A percentile compares a stretch with the other conserved stretches of the same genome.
Evolutionary conservation across 2,888 invertebrate genomes (phyloP).

Genomic region (Mantis religiosa): DNA sequence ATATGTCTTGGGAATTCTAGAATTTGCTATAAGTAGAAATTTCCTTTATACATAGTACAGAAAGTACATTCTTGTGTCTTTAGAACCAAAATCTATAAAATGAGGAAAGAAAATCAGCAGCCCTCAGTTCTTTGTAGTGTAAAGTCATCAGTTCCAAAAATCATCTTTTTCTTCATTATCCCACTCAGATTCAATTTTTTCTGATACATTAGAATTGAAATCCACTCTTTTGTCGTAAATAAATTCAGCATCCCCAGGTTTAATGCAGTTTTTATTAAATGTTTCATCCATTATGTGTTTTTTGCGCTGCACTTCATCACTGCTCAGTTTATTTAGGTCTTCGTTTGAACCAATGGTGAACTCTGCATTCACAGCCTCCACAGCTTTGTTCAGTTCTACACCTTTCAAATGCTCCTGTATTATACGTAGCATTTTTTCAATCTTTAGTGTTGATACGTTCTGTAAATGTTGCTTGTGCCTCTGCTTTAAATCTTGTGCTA

Average conservation of each 20-base stretch:
- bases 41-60: too few relatives aligned
- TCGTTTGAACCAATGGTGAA: constrained; percentile 46
- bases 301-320: constrained; percentile 43
- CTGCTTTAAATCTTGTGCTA: constrained; percentile 42
- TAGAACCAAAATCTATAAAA: too few relatives aligned
- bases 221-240: constrained; percentile 48
- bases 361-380: constrained; percentile 39
- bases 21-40: too few relatives aligned
- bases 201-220: constrained; percentile 36
- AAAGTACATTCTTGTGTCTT: too few relatives aligned
- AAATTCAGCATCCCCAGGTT: constrained; percentile 45
- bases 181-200: constrained; percentile 43
- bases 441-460: constrained; percentile 41
- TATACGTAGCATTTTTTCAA: constrained; percentile 46
- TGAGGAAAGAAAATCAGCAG: too few relatives aligned
- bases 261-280: constrained; percentile 45
- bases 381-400: constrained; percentile 41
- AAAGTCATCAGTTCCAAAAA: constrained; percentile 22
- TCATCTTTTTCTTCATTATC: constrained; percentile 36
- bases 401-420: constrained; percentile 46
- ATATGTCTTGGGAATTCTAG: too few relatives aligned
- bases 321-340: constrained; percentile 47
- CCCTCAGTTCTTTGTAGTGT: too few relatives aligned
- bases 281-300: constrained; percentile 48
- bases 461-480: constrained; percentile 43